phyloP scores from a whole-genome alignment of 2,797 vertebrate species.

The Eurystomus glaucurus region DNA sequence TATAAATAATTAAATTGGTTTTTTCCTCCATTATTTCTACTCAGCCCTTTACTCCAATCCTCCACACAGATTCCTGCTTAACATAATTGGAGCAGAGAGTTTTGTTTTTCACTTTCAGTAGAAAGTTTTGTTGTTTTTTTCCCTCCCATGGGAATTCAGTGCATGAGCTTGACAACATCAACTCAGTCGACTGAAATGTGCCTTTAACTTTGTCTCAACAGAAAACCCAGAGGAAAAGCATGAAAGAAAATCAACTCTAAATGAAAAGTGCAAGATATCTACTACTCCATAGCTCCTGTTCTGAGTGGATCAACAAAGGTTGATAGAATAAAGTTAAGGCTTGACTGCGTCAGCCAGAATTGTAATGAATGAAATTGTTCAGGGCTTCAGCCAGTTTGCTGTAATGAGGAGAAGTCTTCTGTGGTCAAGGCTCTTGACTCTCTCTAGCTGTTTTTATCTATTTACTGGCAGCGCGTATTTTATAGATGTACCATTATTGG shows the following conservation, averaged over 20 bases:
- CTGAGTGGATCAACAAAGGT: not conserved
- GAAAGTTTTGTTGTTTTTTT: not conserved
- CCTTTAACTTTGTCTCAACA: slow-evolving; percentile 7
- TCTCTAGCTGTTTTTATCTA: not conserved
- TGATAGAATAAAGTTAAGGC: not conserved
- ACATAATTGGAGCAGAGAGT: not conserved
- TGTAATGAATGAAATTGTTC: not conserved
- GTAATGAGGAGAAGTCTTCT: not conserved
- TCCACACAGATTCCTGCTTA: not conserved
- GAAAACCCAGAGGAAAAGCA: not conserved
- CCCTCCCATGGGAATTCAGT: not conserved
- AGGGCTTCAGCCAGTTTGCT: not conserved
- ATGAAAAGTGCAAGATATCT: not conserved
- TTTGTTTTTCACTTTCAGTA: not conserved
- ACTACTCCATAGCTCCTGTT: not conserved
- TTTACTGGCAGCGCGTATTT: not conserved
- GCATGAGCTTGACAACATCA: not conserved
- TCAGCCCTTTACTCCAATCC: not conserved
- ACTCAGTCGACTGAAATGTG: not conserved
- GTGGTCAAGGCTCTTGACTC: not conserved
- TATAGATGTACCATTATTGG: not conserved
- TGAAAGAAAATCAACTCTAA: not conserved
- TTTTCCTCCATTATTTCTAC: slow-evolving; percentile 29
- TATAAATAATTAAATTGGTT: not conserved
- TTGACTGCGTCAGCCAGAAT: not conserved